phyloP scores from a whole-genome alignment of 35 echinoderm and acorn worm species.

The Hemicentrotus pulcherrimus region DNA sequence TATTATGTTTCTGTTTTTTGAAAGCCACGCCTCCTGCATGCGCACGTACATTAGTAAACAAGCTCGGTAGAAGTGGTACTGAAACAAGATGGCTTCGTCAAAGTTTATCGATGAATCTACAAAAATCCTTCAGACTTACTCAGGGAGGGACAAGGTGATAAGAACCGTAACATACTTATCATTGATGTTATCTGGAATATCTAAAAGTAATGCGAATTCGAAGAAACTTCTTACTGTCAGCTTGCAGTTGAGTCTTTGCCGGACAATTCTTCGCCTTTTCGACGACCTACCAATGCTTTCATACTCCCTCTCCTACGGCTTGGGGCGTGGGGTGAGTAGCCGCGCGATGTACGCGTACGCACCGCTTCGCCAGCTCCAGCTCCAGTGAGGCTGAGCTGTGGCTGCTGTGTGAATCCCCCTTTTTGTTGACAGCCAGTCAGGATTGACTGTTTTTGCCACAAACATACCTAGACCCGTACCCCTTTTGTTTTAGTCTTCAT shows the following conservation, averaged over 20 bases:
- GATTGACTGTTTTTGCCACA: no score
- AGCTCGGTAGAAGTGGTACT: no score
- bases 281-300: conserved; percentile 90
- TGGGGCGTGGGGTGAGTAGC: conserved; percentile 15
- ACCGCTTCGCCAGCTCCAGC: no score
- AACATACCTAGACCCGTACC: no score
- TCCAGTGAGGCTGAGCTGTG: no score
- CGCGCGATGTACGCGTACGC: not conserved
- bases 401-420: no score
- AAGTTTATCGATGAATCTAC: conserved; percentile 5
- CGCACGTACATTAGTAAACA: no score
- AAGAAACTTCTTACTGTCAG: conserved; percentile 58
- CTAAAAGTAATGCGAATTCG: conserved; percentile 7
- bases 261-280: conserved; percentile 81
- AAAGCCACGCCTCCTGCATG: no score
- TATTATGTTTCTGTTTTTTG: no score
- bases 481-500: no score
- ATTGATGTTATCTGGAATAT: conserved; percentile 58
- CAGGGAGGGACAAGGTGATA: conserved; percentile 69
- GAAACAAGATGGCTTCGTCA: conserved; percentile 21
- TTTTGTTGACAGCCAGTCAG: no score
- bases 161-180: conserved; percentile 59
- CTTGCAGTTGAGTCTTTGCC: conserved; percentile 59
- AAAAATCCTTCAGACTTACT: conserved; percentile 68
- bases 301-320: conserved; percentile 70